Evolutionary conservation across 2,113 vertebrate genomes (phyloP).

Genomic region (Scophthalmus maximus): DNA sequence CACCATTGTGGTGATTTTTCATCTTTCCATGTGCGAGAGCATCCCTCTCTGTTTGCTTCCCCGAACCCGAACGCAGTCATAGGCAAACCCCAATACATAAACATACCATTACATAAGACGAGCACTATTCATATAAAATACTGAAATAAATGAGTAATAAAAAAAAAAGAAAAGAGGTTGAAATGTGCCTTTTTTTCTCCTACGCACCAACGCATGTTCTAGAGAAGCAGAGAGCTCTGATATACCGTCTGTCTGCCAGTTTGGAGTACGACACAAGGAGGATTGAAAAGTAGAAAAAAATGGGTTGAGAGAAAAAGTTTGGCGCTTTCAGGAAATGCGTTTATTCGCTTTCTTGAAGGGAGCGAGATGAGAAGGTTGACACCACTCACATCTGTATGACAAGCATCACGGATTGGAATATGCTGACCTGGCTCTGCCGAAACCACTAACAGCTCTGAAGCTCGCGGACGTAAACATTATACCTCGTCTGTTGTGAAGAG

Average conservation of each 20-base stretch:
- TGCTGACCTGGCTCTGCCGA: not conserved
- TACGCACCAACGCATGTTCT: constrained; percentile 45
- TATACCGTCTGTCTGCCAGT: constrained; percentile 45
- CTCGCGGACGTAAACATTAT: no score
- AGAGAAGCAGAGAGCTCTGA: constrained; percentile 50
- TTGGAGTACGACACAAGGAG: constrained; percentile 54
- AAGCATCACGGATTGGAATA: not conserved
- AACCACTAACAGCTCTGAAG: no score
- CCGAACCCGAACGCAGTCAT: constrained; percentile 24
- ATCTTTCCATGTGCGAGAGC: constrained; percentile 19
- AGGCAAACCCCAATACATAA: constrained; percentile 51
- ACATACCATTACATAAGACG: constrained; percentile 54
- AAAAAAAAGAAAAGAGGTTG: constrained; percentile 27
- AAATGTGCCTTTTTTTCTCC: constrained; percentile 52
- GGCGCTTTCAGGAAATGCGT: constrained; percentile 7
- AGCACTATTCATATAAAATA: constrained; percentile 64
- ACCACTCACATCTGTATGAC: not conserved
- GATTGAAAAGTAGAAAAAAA: not conserved
- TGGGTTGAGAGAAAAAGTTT: not conserved
- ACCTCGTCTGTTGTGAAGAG: no score
- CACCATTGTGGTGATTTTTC: no score
- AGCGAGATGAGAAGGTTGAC: not conserved
- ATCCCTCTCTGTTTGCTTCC: constrained; percentile 28
- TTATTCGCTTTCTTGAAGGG: not conserved
- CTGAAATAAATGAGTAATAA: constrained; percentile 45